Evolutionary conservation across 1,140 invertebrate genomes (phyloP), one percentile per base, ranked within the genome.

Genomic region (Atta texana): DNA sequence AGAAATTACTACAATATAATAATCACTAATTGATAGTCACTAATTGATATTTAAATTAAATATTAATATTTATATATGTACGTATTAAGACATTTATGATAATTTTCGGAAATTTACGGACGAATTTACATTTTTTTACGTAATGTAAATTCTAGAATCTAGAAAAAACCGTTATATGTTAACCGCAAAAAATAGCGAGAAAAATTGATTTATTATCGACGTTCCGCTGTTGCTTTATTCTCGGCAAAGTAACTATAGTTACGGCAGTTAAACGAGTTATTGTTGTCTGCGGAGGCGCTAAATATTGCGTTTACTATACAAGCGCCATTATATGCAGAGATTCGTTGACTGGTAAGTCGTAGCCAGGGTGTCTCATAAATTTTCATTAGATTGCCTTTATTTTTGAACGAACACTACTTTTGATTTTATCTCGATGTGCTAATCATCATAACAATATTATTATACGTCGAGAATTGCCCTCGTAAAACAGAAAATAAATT

Each of bases 181-280:
- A 24, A 82, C 39, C 53, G 78, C 78, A 72, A 72, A 59, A 51
- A 51, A 59, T 44, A 12, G 12, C 69, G 3, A 39, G 21, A 39
- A 74, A 74, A 84, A 74, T 84, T 84, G 69, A 84, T 84, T 84
- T 44, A 75, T 61, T 55, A 63, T 63, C 44, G 82, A 55, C 34
- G 34, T 72, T 34, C 14, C 55, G 21, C 59, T 49, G 16, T n/a
- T 53, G 51, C 24, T 44, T 44, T 44, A 72, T 57, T 61, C 53
- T 16, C 31, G 7, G 7, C 28, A 16, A 14, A 64, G 2, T 51
- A 75, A 74, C 69, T 44, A 69, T 14, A 49, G 21, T 39, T 44
- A 69, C 39, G 39, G 21, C 18, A 18, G 55, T 49, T 61, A 74
- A 61, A 74, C 18, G 24, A 74, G 39, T 74, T 81, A 84, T 74